Evolutionary conservation across 2,888 invertebrate species (phyloP).

Genomic region (Synanthedon andrenaeformis): DNA sequence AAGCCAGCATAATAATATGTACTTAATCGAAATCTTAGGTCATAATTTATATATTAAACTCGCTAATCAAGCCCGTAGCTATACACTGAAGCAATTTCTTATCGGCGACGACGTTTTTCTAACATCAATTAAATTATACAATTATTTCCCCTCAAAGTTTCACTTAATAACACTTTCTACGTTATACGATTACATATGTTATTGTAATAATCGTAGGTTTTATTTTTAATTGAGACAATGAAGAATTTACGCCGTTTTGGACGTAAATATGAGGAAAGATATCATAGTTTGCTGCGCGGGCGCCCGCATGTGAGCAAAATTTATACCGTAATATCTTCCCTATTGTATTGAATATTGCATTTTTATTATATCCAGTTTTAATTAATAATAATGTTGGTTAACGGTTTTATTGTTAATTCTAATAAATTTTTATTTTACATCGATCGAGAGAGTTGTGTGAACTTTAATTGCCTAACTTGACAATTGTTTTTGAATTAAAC

Average conservation of each 20-base stretch:
- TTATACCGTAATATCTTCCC: conserved; percentile 56
- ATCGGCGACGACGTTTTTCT: conserved; percentile 42
- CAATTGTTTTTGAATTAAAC: too few species aligned
- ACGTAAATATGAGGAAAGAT: conserved; percentile 1
- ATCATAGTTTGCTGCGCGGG: conserved; percentile 34
- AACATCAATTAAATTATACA: conserved; percentile 40
- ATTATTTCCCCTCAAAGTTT: conserved; percentile 8
- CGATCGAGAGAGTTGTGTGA: too few species aligned
- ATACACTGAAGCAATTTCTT: conserved; percentile 23
- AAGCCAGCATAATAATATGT: background rate
- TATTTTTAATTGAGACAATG: conserved; percentile 13
- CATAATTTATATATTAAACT: background rate
- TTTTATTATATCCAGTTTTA: conserved; percentile 46
- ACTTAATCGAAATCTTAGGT: background rate
- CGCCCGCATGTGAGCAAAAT: conserved; percentile 50
- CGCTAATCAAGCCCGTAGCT: conserved; percentile 24
- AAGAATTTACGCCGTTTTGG: conserved; percentile 18
- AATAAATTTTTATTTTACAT: background rate
- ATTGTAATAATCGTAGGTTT: conserved; percentile 14
- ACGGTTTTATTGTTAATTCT: conserved; percentile 38
- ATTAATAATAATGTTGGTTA: conserved; percentile 57
- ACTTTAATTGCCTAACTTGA: too few species aligned
- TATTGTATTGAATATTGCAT: conserved; percentile 53
- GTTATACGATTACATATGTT: background rate
- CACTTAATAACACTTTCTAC: background rate